These are phyloP conservation scores for Netelia inedita DNA, from an alignment of 2,888 invertebrate genomes.

Conservation along the genomic window DNA sequence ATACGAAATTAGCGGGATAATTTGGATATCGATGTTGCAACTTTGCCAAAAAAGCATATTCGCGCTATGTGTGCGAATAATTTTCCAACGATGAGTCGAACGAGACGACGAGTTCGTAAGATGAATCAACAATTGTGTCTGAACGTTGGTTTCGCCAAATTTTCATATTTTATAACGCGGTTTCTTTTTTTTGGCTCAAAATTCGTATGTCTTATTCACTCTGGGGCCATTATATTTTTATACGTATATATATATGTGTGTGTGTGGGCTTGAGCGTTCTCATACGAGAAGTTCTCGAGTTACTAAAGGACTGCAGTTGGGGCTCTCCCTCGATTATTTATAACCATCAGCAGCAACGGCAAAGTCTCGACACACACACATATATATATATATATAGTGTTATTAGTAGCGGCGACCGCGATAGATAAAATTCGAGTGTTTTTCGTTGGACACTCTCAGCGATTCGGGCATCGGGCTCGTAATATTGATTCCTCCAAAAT, in stretches of 20 bases:
- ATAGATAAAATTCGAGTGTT: constrained; percentile 71
- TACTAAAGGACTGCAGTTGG: constrained; percentile 31
- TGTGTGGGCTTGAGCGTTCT: not conserved
- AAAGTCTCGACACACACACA: constrained; percentile 9
- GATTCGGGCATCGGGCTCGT: not conserved
- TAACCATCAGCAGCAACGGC: constrained; percentile 54
- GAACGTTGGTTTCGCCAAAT: constrained; percentile 34
- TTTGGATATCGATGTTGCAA: constrained; percentile 19
- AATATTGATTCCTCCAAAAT: too few species aligned
- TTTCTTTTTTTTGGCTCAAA: constrained; percentile 36
- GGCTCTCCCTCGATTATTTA: constrained; percentile 62
- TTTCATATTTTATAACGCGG: constrained; percentile 35
- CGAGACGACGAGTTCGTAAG: not conserved
- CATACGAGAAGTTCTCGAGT: constrained; percentile 48
- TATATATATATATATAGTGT: constrained; percentile 20
- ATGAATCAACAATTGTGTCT: constrained; percentile 64
- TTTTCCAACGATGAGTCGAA: constrained; percentile 51
- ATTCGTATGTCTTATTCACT: constrained; percentile 4
- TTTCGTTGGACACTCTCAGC: constrained; percentile 51
- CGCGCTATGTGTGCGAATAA: constrained; percentile 9
- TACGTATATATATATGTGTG: not conserved
- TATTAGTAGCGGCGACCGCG: constrained; percentile 58
- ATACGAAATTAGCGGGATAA: constrained; percentile 59
- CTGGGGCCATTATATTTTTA: not conserved
- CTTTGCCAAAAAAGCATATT: constrained; percentile 47